Evolutionary conservation across 2,888 invertebrate genomes (phyloP).

Genomic region (Eilema depressum): DNA sequence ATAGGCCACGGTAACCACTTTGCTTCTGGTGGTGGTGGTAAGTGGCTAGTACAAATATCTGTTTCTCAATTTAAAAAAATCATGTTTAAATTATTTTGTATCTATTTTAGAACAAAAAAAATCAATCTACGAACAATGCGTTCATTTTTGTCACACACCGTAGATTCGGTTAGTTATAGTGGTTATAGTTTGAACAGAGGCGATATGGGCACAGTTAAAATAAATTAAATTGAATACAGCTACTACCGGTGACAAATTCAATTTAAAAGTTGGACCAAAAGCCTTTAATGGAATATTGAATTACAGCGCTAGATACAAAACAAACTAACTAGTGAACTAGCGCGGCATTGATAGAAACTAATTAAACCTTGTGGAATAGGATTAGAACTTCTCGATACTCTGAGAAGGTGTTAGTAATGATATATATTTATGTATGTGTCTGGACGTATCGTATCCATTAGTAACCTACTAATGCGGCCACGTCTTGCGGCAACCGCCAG

Average conservation of each 20-base stretch:
- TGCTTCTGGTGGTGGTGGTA: no score
- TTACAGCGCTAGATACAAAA: constrained; percentile 22
- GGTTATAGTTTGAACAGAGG: constrained; percentile 10
- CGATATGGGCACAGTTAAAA: constrained; percentile 25
- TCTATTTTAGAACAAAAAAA: constrained; percentile 3
- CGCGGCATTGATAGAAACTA: constrained; percentile 14
- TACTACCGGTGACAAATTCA: constrained; percentile 41
- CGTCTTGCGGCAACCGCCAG: no score
- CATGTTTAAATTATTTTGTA: not conserved
- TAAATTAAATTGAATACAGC: constrained; percentile 39
- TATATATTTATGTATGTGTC: no score
- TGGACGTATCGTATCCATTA: not conserved
- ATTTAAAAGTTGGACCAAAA: constrained; percentile 39
- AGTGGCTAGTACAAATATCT: no score
- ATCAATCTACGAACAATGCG: constrained; percentile 23
- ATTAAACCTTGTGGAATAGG: constrained; percentile 7
- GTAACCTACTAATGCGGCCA: no score
- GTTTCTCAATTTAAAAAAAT: no score
- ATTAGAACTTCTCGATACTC: not conserved
- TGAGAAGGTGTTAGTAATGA: not conserved
- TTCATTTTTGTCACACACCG: constrained; percentile 16
- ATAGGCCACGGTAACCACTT: no score
- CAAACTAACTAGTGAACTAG: constrained; percentile 21
- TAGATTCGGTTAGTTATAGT: constrained; percentile 18
- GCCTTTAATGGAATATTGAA: constrained; percentile 36